phyloP scores from a whole-genome alignment of 2,113 vertebrate genomes.

The Dolichotis patagonum region DNA sequence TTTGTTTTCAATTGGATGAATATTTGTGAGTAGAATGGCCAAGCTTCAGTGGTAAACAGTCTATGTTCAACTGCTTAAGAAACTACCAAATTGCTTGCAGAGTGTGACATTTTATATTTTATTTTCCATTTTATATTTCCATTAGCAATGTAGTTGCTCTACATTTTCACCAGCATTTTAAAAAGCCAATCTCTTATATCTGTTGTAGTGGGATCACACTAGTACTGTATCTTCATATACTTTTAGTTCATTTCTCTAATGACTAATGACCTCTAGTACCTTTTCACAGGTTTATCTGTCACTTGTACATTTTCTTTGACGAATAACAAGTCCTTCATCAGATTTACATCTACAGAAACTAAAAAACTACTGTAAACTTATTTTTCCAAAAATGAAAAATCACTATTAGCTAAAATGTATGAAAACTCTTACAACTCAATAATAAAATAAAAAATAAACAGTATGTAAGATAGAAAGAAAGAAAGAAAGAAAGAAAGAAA shows the following conservation, averaged over 20 bases:
- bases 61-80: neutral
- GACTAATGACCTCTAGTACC: neutral
- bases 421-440: neutral
- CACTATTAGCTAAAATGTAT: neutral
- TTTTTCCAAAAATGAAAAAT: neutral
- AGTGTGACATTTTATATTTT: neutral
- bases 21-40: neutral
- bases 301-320: neutral
- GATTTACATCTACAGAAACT: neutral
- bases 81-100: neutral
- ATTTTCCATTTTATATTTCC: neutral
- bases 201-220: neutral
- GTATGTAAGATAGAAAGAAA: neutral
- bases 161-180: neutral
- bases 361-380: neutral
- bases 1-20: neutral
- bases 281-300: neutral
- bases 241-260: neutral
- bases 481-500: too few species aligned
- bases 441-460: neutral
- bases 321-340: neutral
- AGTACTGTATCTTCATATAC: neutral
- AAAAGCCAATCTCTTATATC: neutral
- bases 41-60: neutral
- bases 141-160: neutral